Evolutionary conservation across 1,140 invertebrate species (phyloP).

Genomic region (Drosophila eugracilis): DNA sequence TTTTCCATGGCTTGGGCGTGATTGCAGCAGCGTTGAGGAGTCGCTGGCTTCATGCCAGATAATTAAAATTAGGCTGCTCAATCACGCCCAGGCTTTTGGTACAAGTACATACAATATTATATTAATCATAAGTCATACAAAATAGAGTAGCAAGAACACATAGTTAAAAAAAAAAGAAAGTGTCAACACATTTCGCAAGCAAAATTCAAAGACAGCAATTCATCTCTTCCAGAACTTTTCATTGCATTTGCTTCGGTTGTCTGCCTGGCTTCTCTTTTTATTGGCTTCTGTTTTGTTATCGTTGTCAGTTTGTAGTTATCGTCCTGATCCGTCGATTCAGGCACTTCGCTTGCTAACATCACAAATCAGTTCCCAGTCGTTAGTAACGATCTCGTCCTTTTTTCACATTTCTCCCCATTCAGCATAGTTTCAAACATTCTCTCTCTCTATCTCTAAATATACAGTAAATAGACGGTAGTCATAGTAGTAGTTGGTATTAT

Average conservation of each 20-base stretch:
- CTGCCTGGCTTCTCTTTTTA: constrained; percentile 17
- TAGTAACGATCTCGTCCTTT: constrained; percentile 57
- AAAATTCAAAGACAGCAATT: constrained; percentile 51
- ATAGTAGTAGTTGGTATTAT: constrained; percentile 55
- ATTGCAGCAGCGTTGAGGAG: constrained; percentile 66
- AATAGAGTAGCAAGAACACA: constrained; percentile 75
- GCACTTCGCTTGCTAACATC: constrained; percentile 78
- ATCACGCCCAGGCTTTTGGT: constrained; percentile 27
- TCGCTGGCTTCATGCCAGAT: constrained; percentile 14
- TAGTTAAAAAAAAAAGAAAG: constrained; percentile 57
- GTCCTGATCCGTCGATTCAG: constrained; percentile 38
- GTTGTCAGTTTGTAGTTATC: constrained; percentile 50
- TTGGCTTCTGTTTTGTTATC: constrained; percentile 46
- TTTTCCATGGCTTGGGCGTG: constrained; percentile 31
- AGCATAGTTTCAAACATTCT: constrained; percentile 42
- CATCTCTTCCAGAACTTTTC: constrained; percentile 25
- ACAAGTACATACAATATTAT: constrained; percentile 65
- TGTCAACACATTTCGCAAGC: constrained; percentile 68
- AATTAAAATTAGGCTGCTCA: constrained; percentile 52
- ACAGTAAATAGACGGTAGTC: constrained; percentile 56
- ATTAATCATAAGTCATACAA: constrained; percentile 65
- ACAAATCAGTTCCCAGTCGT: constrained; percentile 79
- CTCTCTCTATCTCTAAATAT: constrained; percentile 52
- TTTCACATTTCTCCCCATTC: constrained; percentile 4
- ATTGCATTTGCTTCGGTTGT: constrained; percentile 34